A percentile compares a stretch with the other conserved stretches of the same genome.
Evolutionary conservation across 2,888 invertebrate genomes (phyloP).

Genomic region (Myopa tessellatipennis): DNA sequence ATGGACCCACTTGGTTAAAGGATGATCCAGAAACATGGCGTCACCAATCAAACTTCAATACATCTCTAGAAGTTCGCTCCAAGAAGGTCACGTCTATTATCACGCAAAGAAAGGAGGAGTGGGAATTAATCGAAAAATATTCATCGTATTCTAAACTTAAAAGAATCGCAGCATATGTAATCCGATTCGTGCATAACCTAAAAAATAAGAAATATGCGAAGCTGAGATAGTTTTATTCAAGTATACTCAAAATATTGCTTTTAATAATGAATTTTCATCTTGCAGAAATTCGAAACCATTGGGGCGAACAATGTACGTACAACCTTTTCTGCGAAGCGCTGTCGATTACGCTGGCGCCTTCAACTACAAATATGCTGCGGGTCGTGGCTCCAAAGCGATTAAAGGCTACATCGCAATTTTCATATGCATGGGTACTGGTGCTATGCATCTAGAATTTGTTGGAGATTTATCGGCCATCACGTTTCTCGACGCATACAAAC

Average conservation of each 20-base stretch:
- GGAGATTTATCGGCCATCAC: slow-evolving; percentile 5
- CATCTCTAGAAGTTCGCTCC: background rate
- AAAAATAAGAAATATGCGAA: slow-evolving; percentile 9
- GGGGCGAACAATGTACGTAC: slow-evolving; percentile 15
- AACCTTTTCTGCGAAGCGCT: slow-evolving; percentile 13
- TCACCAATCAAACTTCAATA: background rate
- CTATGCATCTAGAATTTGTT: slow-evolving; percentile 31
- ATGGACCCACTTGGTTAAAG: slow-evolving; percentile 7
- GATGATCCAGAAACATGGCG: background rate
- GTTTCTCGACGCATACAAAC: slow-evolving; percentile 9
- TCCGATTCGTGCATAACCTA: slow-evolving; percentile 22
- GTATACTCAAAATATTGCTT: slow-evolving; percentile 4
- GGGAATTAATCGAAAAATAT: slow-evolving; percentile 27
- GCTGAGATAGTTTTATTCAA: slow-evolving; percentile 28
- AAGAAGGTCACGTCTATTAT: background rate
- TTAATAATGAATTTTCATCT: slow-evolving; percentile 34
- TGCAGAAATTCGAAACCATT: slow-evolving; percentile 21
- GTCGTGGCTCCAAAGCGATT: background rate
- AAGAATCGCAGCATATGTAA: slow-evolving; percentile 28
- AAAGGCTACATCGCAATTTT: slow-evolving; percentile 20
- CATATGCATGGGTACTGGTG: slow-evolving; percentile 17
- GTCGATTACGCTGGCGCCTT: background rate
- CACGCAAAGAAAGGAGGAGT: background rate
- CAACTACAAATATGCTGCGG: background rate
- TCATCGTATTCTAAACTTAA: slow-evolving; percentile 26